Conservation (phyloP, 2,113 vertebrate species). For the Talpa occidentalis region DNA sequence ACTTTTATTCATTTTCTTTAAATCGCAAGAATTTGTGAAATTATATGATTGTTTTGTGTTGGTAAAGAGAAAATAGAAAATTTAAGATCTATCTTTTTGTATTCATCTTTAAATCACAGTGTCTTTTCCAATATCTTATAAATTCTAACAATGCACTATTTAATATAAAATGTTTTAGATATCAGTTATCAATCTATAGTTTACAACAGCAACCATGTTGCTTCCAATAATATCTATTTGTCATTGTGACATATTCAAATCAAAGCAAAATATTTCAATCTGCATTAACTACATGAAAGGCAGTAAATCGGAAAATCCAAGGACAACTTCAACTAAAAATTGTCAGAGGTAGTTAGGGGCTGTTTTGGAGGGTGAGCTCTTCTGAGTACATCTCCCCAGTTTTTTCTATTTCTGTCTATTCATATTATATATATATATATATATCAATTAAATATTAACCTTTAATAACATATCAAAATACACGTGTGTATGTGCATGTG, state of each 20-base stretch:
- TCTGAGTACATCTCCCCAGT: neutral
- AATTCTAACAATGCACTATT: neutral
- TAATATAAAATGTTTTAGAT: neutral
- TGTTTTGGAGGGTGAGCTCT: neutral
- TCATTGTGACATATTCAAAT: neutral
- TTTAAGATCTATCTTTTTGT: neutral
- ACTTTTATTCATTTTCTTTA: neutral
- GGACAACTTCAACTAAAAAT: neutral
- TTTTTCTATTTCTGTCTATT: neutral
- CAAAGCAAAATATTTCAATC: neutral
- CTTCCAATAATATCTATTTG: neutral
- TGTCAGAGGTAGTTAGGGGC: neutral
- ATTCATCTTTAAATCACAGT: neutral
- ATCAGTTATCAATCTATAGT: neutral
- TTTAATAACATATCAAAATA: no score
- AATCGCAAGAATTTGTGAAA: neutral
- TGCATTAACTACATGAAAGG: neutral
- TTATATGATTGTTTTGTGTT: neutral
- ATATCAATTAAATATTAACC: no score
- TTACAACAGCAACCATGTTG: neutral
- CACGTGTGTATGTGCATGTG: neutral
- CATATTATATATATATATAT: no score
- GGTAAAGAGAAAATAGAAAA: neutral
- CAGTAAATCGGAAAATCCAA: neutral
- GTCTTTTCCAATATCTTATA: neutral